Evolutionary conservation across 2,797 vertebrate species (phyloP), one percentile per base, ranked within the genome.

Genomic region (Fundulus diaphanus): DNA sequence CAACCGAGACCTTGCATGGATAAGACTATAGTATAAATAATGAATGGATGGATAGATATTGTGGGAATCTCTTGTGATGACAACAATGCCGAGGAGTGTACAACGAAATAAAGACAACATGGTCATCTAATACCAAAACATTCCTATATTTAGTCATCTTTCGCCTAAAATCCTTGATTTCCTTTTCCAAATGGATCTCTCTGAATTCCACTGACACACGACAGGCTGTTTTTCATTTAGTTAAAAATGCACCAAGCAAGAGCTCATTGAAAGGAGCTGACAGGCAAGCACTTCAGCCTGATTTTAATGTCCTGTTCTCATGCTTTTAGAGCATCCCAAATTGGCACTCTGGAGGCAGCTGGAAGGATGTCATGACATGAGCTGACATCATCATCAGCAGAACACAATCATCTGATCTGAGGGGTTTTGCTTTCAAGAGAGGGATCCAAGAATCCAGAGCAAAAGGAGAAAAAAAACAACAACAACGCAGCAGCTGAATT

Each of bases 301-400:
- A 79, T 81, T 79, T 83, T 87, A 29, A 74, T 78, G 40, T 82
- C 63, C 81, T 77, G 66, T 69, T 88, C 72, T 71, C 71, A 68
- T 70, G 61, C 54, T 78, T 29, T 69, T 69, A 78, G 61, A 81
- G 59, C 72, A 70, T 77, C 72, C 79, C 56, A 80, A 85, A 69
- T 76, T 83, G 79, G 85, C 78, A 79, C 68, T 59, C 73, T 56
- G 54, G 27, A 24, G 59, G 73, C 70, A 75, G 49, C 51, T 72
- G 80, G 72, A 80, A 72, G 67, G 83, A 80, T 79, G 72, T 68
- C 79, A 84, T 85, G 86, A 89, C 87, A 85, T 57, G 42, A 74
- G 73, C 76, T 87, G 82, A 90, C 87, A 82, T 86, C 75, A 76
- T 76, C 69, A 82, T 83, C 73, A 42, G 37, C 31, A 42, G 37